Percentiles rank a stretch among this genome's conserved stretches.
These are phyloP conservation scores for Helogale parvula DNA, from an alignment of 2,113 vertebrate species.

Conservation along the genomic window DNA sequence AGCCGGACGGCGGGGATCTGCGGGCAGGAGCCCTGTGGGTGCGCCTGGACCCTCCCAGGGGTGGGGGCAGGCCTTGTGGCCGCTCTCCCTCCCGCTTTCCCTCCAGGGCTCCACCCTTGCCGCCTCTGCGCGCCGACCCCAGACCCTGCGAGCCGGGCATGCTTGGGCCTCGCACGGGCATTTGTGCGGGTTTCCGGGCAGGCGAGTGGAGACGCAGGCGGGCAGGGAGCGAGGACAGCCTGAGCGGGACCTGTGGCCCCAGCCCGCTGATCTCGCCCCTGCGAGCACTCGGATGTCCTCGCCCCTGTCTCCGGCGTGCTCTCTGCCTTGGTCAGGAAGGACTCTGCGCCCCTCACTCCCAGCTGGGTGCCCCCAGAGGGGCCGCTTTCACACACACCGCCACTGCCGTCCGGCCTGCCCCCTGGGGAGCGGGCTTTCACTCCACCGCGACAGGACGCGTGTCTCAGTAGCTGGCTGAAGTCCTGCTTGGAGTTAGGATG, in stretches of 20 bases:
- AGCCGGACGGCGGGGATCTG: neutral
- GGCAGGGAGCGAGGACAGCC: too few species aligned
- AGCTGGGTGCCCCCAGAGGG: neutral
- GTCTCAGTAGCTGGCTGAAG: neutral
- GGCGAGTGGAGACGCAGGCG: neutral
- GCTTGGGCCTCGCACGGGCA: rapidly evolving
- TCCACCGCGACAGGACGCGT: rapidly evolving
- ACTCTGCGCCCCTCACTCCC: rapidly evolving
- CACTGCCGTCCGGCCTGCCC: rapidly evolving
- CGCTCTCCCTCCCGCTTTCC: neutral
- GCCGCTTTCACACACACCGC: rapidly evolving
- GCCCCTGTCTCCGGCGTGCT: rapidly evolving
- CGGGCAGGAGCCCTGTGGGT: neutral
- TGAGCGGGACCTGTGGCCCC: rapidly evolving
- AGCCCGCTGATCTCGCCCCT: neutral
- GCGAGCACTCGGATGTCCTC: neutral
- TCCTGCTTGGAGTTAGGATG: neutral
- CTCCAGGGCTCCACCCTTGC: too few species aligned
- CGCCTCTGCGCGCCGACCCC: neutral
- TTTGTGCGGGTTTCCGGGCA: rapidly evolving
- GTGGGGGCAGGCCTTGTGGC: neutral
- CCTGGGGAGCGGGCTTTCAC: neutral
- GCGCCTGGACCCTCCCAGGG: rapidly evolving
- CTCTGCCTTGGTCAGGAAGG: neutral
- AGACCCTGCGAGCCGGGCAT: rapidly evolving